Percentiles rank a stretch among this genome's conserved stretches.
Conservation (phyloP, 2,113 vertebrate genomes). For the Scalopus aquaticus region DNA sequence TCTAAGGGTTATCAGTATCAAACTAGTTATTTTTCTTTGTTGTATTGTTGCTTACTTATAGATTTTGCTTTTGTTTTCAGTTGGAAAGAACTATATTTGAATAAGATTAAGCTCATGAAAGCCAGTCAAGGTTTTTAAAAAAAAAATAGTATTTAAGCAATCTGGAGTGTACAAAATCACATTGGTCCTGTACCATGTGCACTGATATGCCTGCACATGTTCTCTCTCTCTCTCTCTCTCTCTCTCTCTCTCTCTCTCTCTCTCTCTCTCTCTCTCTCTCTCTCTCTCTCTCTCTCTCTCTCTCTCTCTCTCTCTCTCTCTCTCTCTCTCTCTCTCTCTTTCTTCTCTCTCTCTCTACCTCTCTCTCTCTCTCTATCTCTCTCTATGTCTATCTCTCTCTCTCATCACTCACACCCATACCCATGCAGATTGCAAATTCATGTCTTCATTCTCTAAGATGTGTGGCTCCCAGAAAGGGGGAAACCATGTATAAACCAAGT, state of each 20-base stretch:
- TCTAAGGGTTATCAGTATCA: neutral
- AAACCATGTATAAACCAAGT: too few species aligned
- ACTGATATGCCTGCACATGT: neutral
- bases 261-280: too few species aligned
- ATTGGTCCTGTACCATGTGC: neutral
- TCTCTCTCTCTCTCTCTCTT: too few species aligned
- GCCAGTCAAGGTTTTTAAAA: neutral
- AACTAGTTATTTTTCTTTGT: constrained; percentile 16
- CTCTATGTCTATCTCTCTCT: too few species aligned
- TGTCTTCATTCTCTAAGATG: neutral
- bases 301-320: too few species aligned
- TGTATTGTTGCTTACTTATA: neutral
- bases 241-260: too few species aligned
- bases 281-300: too few species aligned
- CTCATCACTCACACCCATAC: fast-evolving
- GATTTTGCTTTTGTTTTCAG: neutral
- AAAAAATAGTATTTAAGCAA: neutral
- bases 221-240: too few species aligned
- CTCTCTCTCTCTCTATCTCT: too few species aligned
- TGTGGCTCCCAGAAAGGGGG: neutral
- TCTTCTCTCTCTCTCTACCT: too few species aligned
- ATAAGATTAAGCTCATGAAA: neutral
- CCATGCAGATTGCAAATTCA: neutral
- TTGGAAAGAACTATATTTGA: neutral
- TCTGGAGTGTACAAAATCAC: neutral